A percentile compares a stretch with the other conserved stretches of the same genome.
These are phyloP conservation scores for Pseudopodoces humilis DNA, from an alignment of 2,113 vertebrate species.

Conservation along the genomic window DNA sequence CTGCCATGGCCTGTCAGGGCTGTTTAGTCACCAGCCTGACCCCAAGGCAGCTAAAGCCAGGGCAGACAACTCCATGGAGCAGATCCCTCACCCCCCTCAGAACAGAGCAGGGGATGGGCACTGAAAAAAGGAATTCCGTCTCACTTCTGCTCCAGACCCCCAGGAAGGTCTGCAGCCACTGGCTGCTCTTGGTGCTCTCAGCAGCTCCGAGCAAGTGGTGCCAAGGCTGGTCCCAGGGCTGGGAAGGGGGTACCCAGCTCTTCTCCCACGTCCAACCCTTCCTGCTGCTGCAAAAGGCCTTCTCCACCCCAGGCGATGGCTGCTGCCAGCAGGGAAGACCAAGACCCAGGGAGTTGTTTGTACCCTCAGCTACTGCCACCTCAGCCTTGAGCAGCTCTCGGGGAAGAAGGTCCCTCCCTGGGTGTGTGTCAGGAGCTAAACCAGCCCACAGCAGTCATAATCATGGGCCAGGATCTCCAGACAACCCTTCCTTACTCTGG, in stretches of 20 bases:
- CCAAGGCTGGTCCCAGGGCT: background rate
- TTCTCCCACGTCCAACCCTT: background rate
- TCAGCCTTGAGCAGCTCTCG: background rate
- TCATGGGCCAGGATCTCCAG: background rate
- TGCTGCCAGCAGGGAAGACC: accelerated
- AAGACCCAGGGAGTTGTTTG: background rate
- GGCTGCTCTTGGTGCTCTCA: accelerated
- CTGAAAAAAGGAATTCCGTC: background rate
- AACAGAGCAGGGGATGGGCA: background rate
- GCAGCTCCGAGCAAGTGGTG: background rate
- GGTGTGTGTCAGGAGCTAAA: background rate
- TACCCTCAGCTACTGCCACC: background rate
- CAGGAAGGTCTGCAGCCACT: background rate
- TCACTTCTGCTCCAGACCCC: background rate
- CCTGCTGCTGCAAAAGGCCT: background rate
- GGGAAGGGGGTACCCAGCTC: background rate
- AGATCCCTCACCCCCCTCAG: background rate
- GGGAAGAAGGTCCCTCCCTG: background rate
- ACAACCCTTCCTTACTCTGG: background rate
- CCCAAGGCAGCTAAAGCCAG: background rate
- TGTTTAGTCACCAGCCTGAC: background rate
- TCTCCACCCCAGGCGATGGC: accelerated
- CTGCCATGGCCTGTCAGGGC: background rate
- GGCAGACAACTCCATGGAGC: background rate
- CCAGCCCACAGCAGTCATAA: background rate